phyloP scores from a whole-genome alignment of 2,888 invertebrate genomes.

The Oxytorus armatus region DNA sequence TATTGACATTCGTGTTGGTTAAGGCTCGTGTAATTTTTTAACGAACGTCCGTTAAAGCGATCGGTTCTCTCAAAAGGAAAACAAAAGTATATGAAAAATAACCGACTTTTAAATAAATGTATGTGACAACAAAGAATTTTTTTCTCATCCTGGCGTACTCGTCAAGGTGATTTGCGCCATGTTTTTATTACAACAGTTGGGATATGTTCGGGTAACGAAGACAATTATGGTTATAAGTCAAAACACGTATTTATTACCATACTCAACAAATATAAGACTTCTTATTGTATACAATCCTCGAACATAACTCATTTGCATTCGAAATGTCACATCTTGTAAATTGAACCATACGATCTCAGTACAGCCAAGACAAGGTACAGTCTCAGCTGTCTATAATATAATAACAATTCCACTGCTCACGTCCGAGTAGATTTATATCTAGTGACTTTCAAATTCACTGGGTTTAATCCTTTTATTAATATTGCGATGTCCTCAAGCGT shows the following conservation, averaged over 20 bases:
- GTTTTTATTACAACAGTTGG: too few species aligned
- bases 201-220: too few species aligned
- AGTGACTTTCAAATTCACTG: slow-evolving; percentile 93
- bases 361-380: background rate
- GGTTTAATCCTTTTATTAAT: slow-evolving; percentile 94
- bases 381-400: background rate
- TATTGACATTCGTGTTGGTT: too few species aligned
- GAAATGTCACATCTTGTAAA: background rate
- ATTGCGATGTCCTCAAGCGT: slow-evolving; percentile 94
- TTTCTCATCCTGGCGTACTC: too few species aligned
- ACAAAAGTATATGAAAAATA: too few species aligned
- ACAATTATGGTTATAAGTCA: too few species aligned
- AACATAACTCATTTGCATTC: background rate
- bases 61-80: too few species aligned
- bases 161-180: too few species aligned
- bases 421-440: slow-evolving; percentile 90
- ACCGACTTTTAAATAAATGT: too few species aligned
- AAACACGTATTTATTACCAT: background rate
- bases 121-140: too few species aligned
- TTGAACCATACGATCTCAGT: background rate
- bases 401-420: background rate
- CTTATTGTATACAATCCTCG: background rate
- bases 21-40: too few species aligned
- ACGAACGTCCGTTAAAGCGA: too few species aligned
- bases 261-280: background rate